phyloP scores from a whole-genome alignment of 2,797 vertebrate species.

The Gambusia yucatana region DNA sequence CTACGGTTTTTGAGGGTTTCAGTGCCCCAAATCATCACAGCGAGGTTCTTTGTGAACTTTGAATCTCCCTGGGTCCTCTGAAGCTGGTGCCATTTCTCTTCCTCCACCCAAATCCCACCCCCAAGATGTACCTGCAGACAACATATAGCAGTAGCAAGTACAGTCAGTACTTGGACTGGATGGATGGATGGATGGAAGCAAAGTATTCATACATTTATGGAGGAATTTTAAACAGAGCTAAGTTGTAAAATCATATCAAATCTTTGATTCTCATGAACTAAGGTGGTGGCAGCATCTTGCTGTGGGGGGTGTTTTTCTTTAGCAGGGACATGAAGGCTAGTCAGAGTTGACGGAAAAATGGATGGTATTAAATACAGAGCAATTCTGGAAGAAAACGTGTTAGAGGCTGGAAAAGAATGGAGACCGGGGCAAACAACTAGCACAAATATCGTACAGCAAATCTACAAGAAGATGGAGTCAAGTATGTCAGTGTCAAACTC shows the following conservation, averaged over 20 bases:
- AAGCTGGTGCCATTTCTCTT: slow-evolving; percentile 99
- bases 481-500: background rate
- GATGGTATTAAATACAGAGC: too few relatives aligned
- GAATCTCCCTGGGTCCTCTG: slow-evolving; percentile 99
- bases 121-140: slow-evolving; percentile 92
- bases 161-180: too few relatives aligned
- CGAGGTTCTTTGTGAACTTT: slow-evolving; percentile 99
- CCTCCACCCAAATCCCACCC: slow-evolving; percentile 98
- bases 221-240: background rate
- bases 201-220: background rate
- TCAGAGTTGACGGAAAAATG: too few relatives aligned
- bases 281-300: background rate
- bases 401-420: background rate
- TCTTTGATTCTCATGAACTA: background rate
- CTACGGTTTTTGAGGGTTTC: slow-evolving; percentile 99
- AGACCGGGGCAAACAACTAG: background rate
- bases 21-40: slow-evolving; percentile 99
- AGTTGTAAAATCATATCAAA: background rate
- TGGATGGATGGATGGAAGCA: too few relatives aligned
- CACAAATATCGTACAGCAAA: background rate
- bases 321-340: too few relatives aligned
- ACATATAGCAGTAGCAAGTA: background rate
- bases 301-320: background rate
- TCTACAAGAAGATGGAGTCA: background rate
- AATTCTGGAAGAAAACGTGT: background rate